These are phyloP conservation scores for Drosophila sturtevanti DNA, from an alignment of 1,140 invertebrate genomes.

Conservation along the genomic window DNA sequence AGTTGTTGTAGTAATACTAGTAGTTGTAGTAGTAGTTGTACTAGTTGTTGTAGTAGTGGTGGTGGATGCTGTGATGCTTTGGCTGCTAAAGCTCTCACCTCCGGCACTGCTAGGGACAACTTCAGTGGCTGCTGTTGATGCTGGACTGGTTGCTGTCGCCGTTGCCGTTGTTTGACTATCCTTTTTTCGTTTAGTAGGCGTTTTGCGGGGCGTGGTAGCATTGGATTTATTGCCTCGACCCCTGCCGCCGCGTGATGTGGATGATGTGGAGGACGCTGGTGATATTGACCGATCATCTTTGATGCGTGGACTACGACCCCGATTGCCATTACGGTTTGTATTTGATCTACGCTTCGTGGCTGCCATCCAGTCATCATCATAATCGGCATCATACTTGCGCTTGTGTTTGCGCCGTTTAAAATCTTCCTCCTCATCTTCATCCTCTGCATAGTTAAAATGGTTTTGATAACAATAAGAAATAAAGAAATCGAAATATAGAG, in stretches of 20 bases:
- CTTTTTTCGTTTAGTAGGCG: conserved; percentile 71
- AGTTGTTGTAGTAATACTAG: conserved; percentile 11
- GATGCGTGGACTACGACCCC: conserved; percentile 65
- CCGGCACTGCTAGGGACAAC: conserved; percentile 35
- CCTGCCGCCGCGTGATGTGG: conserved; percentile 56
- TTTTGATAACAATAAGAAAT: conserved; percentile 8
- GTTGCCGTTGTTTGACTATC: conserved; percentile 20
- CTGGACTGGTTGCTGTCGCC: conserved; percentile 15
- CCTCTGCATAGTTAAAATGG: conserved; percentile 36
- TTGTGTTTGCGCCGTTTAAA: conserved; percentile 74
- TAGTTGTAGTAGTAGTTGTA: conserved; percentile 31
- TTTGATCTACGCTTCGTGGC: conserved; percentile 56
- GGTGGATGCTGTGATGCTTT: conserved; percentile 44
- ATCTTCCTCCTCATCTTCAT: conserved; percentile 79
- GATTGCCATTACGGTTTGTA: conserved; percentile 63
- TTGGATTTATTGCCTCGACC: conserved; percentile 39
- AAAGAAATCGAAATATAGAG: not conserved
- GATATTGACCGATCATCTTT: conserved; percentile 79
- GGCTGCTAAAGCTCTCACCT: conserved; percentile 64
- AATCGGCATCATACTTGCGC: conserved; percentile 76
- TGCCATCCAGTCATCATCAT: conserved; percentile 79
- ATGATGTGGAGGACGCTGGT: conserved; percentile 75
- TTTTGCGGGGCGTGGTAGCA: conserved; percentile 64
- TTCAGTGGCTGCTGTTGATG: conserved; percentile 9
- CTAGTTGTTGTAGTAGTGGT: conserved; percentile 35